phyloP scores from a whole-genome alignment of 2,888 invertebrate genomes.

The Lasius fuliginosus region DNA sequence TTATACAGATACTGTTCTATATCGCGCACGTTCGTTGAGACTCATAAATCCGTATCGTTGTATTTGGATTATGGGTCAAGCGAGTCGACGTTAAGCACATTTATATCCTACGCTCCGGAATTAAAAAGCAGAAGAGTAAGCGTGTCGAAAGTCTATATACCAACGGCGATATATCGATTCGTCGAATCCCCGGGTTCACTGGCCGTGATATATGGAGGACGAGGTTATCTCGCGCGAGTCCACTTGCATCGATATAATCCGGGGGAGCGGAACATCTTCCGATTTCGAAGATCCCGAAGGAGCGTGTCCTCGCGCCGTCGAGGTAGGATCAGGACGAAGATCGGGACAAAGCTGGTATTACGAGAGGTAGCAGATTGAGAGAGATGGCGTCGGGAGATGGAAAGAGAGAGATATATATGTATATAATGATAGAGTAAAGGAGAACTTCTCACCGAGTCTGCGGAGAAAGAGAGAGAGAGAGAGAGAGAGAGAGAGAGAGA shows the following conservation, averaged over 20 bases:
- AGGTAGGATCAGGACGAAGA: conserved; percentile 68
- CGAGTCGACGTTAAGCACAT: conserved; percentile 32
- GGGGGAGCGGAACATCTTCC: conserved; percentile 68
- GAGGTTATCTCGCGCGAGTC: conserved; percentile 52
- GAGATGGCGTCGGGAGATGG: conserved; percentile 64
- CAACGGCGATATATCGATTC: conserved; percentile 50
- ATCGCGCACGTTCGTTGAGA: background rate
- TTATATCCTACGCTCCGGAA: conserved; percentile 19
- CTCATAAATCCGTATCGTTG: conserved; percentile 36
- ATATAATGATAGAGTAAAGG: conserved; percentile 33
- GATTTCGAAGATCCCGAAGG: conserved; percentile 70
- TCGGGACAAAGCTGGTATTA: conserved; percentile 76
- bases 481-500: conserved; percentile 47
- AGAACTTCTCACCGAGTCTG: conserved; percentile 18
- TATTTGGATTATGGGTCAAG: conserved; percentile 30
- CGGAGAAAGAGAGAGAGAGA: conserved; percentile 34
- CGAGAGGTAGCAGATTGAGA: conserved; percentile 71
- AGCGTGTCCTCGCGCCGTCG: conserved; percentile 60
- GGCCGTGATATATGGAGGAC: conserved; percentile 41
- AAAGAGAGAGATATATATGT: background rate
- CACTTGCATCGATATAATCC: conserved; percentile 67
- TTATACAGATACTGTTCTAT: background rate
- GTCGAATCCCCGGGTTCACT: conserved; percentile 51
- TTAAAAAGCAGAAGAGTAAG: conserved; percentile 16
- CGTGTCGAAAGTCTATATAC: conserved; percentile 30